These are phyloP conservation scores for Syrrhaptes paradoxus DNA, from an alignment of 2,113 vertebrate species.

Conservation along the genomic window DNA sequence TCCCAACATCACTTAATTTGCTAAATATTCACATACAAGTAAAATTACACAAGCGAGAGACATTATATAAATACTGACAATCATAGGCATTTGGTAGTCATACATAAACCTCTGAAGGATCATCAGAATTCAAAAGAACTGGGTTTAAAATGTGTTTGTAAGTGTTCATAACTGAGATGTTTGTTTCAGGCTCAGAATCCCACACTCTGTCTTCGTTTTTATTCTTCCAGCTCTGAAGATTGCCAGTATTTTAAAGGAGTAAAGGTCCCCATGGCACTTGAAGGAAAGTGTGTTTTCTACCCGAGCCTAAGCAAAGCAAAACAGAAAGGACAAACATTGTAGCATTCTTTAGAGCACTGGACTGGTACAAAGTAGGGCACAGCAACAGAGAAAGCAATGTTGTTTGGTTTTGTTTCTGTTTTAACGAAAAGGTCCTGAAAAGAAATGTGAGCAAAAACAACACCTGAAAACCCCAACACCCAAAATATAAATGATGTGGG, in stretches of 20 bases:
- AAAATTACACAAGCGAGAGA: neutral
- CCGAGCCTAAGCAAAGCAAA: neutral
- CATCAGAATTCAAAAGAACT: neutral
- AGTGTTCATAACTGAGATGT: fast-evolving
- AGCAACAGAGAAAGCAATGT: neutral
- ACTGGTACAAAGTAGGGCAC: neutral
- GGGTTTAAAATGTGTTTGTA: neutral
- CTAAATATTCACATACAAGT: neutral
- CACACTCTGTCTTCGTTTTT: neutral
- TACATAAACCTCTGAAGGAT: neutral
- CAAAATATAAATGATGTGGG: neutral
- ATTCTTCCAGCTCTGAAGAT: neutral
- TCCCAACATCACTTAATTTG: neutral
- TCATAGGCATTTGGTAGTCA: neutral
- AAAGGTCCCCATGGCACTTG: neutral
- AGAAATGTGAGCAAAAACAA: neutral
- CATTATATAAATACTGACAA: neutral
- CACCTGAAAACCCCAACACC: neutral
- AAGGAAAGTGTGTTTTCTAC: neutral
- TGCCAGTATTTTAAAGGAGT: neutral
- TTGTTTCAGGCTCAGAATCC: neutral
- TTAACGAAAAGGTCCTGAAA: neutral
- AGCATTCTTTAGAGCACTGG: neutral
- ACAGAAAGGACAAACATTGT: neutral
- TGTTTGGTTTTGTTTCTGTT: neutral